Evolutionary conservation across 1,140 invertebrate genomes (phyloP).

Genomic region (Scaptomyza graminum): DNA sequence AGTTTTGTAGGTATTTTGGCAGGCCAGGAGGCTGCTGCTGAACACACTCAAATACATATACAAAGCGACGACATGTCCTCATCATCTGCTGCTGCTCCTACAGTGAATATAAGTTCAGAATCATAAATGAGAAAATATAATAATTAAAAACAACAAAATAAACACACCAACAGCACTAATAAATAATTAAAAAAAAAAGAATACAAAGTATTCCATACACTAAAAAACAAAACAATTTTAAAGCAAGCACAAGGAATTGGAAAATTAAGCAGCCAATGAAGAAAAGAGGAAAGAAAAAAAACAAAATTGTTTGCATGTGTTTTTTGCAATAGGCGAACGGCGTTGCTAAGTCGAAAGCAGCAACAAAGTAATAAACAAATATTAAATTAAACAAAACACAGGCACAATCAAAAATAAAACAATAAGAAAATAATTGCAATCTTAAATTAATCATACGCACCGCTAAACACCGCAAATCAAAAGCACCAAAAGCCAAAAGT

Average conservation of each 20-base stretch:
- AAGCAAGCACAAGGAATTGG: constrained; percentile 41
- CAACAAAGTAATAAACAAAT: constrained; percentile 10
- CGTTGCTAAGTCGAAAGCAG: constrained; percentile 62
- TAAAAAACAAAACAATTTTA: not conserved
- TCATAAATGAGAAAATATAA: constrained; percentile 42
- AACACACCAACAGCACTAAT: constrained; percentile 15
- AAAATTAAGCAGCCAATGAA: not conserved
- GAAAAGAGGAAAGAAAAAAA: constrained; percentile 9
- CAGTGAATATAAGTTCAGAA: constrained; percentile 24
- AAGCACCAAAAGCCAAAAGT: constrained; percentile 45
- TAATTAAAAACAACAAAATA: not conserved
- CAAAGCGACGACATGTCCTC: constrained; percentile 54
- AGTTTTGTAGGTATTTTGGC: constrained; percentile 82
- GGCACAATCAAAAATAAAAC: constrained; percentile 23
- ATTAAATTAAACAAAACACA: constrained; percentile 5
- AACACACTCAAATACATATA: constrained; percentile 51
- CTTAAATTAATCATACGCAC: constrained; percentile 66
- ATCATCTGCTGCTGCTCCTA: constrained; percentile 61
- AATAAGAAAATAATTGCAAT: constrained; percentile 14
- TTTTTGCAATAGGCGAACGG: constrained; percentile 51
- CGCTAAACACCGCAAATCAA: constrained; percentile 48
- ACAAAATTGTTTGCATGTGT: constrained; percentile 37
- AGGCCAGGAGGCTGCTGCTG: constrained; percentile 25
- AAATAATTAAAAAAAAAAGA: constrained; percentile 4
- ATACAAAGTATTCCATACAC: not conserved